Evolutionary conservation across 2,797 vertebrate genomes (phyloP), one percentile per base, ranked within the genome.

Genomic region (Hemitrygon akajei): DNA sequence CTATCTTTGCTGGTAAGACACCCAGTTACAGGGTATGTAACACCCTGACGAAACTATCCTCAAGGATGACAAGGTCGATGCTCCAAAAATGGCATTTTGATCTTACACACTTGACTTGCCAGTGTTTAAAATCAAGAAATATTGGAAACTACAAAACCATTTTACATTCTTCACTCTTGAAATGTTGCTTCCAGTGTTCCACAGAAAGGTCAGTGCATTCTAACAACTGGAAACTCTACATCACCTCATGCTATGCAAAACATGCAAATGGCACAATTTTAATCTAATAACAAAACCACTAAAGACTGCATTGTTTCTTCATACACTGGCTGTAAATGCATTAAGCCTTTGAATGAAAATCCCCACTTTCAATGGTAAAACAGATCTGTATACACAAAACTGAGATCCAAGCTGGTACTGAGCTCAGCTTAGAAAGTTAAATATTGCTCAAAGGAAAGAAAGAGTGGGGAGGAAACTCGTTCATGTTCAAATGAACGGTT

Each of bases 371-470:
- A 58, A 0, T 7, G 84, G 16, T 63, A 87, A 86, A 89, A 89
- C 34, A 37, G 86, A 37, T 69, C n/a, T 69, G 18, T 20, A 69
- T 89, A 60, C 63, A 89, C 2, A 69, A 89, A 20, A 7, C 86
- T 37, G 18, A 89, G n/a, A 16, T 37, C 63, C n/a, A 7, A 89
- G 60, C 20, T 69, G 22, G 16, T 89, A 66, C 60, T 34, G n/a
- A 63, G 86, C 60, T 89, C 86, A 63, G 66, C 37, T 20, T 34
- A 25, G 14, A 69, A 66, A n/a, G 60, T 89, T 60, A 63, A 18
- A 86, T 86, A 66, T 89, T 89, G 60, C 86, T 69, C 86, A 89
- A 69, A 89, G 22, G n/a, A 89, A 22, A 37, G 18, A 86, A 89
- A 69, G 60, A 60, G 22, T 69, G n/a, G 16, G 30, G 3, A 63